Percentiles rank a stretch among this genome's conserved stretches.
Conservation (phyloP, 2,113 vertebrate genomes). For the Cichladusa arquata region DNA sequence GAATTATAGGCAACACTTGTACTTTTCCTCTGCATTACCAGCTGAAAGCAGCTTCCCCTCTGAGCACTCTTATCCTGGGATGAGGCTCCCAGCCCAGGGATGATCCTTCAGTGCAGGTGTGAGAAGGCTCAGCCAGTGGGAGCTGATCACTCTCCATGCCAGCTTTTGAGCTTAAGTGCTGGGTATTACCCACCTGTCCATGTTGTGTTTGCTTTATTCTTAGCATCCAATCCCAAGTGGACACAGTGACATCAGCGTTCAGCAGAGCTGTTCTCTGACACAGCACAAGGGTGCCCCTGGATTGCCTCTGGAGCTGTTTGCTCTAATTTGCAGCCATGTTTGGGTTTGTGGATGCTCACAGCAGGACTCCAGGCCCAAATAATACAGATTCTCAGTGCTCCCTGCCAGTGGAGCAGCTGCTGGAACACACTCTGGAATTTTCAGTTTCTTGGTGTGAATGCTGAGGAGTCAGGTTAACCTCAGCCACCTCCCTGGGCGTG, state of each 20-base stretch:
- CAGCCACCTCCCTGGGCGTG: not conserved
- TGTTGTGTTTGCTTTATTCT: not conserved
- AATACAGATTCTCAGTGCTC: not conserved
- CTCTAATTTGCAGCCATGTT: not conserved
- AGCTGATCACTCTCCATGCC: not conserved
- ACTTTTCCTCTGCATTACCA: not conserved
- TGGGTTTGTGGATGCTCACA: not conserved
- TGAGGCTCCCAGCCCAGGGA: not conserved
- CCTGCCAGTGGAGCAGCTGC: not conserved
- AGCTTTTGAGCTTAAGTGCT: not conserved
- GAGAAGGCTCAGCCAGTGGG: not conserved
- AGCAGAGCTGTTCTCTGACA: not conserved
- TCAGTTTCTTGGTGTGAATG: not conserved
- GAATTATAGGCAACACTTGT: not conserved
- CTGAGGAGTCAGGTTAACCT: not conserved
- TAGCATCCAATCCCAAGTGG: not conserved
- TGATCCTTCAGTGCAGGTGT: not conserved
- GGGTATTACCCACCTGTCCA: not conserved
- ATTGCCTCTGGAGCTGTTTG: not conserved
- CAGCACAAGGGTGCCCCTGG: not conserved
- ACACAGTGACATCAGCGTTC: not conserved
- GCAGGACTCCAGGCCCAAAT: not conserved
- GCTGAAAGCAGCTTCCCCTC: not conserved
- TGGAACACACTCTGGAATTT: not conserved
- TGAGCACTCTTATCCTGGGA: not conserved